Base-by-base conservation (phyloP, 2,888 invertebrate species). In the Agrotis clavis region DNA sequence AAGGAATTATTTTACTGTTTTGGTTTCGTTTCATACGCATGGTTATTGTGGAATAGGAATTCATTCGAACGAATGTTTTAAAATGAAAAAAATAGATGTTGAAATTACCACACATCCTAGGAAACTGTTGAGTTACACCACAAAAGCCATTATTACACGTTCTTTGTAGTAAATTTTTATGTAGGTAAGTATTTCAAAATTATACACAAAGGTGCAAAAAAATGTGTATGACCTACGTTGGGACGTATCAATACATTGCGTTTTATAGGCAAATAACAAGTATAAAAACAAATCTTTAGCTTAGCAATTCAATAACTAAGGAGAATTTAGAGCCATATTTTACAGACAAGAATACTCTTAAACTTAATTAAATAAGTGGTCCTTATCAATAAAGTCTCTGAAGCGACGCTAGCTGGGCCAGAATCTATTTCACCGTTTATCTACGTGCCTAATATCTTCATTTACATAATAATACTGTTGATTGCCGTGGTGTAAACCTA, bases 1-100 rank as follows among this genome's bases (percentile, higher is more conserved):
- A 14, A 16, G 64, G 30, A 70, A 54, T 66, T 77, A 62, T 67
- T 53, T n/a, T 1, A 25, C 16, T 68, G 48, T 74, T 56, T 53
- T 35, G 4, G 5, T 74, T 72, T 41, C 4, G 4, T 18, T 74
- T 41, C 13, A 25, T 65, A 41, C 25, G 48, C n/a, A 30, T 1
- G n/a, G 19, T 35, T 30, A 50, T 14, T 47, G 30, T 2, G 1
- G 13, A 21, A 14, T 14, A 7, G 19, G 18, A 18, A 62, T 47
- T 51, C 1, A 61, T 21, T 61, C 9, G 16, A 21, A 11, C 1
- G 1, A 7, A 2, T n/a, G 35, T 25, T 48, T 1, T n/a, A 3
- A 19, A 47, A 50, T 47, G 1, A 30, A 53, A 30, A n/a, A 48
- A 35, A 1, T 16, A 0, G 14, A 53, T 1, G 19, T 18, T 64